phyloP scores from a whole-genome alignment of 2,888 invertebrate species.

The Parnassius apollo region DNA sequence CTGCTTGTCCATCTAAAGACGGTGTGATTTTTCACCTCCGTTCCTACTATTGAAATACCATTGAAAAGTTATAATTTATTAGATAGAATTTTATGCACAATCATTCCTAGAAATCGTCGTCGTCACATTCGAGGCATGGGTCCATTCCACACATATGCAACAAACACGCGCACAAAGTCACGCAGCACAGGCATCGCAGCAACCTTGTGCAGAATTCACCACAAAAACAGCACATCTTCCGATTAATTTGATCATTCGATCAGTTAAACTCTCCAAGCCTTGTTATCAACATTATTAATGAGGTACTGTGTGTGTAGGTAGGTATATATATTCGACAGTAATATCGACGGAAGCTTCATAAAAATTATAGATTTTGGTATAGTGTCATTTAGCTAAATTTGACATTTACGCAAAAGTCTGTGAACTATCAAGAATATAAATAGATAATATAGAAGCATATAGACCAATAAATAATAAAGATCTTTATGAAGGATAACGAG shows the following conservation, averaged over 20 bases:
- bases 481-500: too few species aligned
- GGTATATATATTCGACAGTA: background rate
- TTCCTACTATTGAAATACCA: too few species aligned
- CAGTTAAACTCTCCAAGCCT: conserved; percentile 1
- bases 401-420: background rate
- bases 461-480: too few species aligned
- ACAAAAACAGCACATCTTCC: conserved; percentile 46
- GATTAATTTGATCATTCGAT: conserved; percentile 2
- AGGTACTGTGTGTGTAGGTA: background rate
- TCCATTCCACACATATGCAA: conserved; percentile 44
- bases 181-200: conserved; percentile 33
- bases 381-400: background rate
- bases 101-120: conserved; percentile 19
- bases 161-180: conserved; percentile 29
- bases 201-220: conserved; percentile 33
- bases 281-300: background rate
- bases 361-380: background rate
- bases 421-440: background rate
- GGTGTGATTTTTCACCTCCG: too few species aligned
- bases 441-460: too few species aligned
- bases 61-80: too few species aligned
- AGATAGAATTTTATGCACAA: background rate
- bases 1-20: too few species aligned
- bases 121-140: conserved; percentile 32
- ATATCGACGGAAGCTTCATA: background rate